Evolutionary conservation across 2,113 vertebrate species (phyloP).

Genomic region (Rhabdomys dilectus): DNA sequence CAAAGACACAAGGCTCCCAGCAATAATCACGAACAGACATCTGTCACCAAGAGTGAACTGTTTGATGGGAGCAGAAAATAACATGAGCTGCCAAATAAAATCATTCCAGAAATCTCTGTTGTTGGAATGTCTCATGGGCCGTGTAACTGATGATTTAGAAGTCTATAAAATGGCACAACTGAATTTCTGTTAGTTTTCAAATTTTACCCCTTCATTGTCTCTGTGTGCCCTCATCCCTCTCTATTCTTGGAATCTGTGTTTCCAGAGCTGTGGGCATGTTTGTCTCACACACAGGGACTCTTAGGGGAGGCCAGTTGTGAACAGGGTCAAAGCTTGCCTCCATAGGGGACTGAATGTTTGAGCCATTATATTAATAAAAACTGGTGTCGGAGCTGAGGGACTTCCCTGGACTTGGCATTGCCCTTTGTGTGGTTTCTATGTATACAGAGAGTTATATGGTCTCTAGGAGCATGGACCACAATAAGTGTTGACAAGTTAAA

Average conservation of each 20-base stretch:
- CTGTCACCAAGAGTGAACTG: slow-evolving; percentile 58
- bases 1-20: slow-evolving; percentile 52
- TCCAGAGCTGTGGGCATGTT: neutral
- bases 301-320: neutral
- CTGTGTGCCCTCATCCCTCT: neutral
- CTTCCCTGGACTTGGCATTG: neutral
- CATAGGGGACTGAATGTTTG: neutral
- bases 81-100: slow-evolving; percentile 49
- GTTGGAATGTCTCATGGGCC: slow-evolving; percentile 22
- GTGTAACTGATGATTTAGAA: neutral
- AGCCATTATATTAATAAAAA: neutral
- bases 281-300: neutral
- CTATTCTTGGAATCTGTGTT: neutral
- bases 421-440: neutral
- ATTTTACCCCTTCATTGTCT: neutral
- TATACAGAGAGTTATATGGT: neutral
- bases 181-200: slow-evolving; percentile 1
- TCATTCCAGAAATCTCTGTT: slow-evolving; percentile 58
- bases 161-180: slow-evolving; percentile 47
- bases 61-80: slow-evolving; percentile 60
- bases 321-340: neutral
- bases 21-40: slow-evolving; percentile 63
- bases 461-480: neutral
- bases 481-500: neutral
- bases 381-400: neutral